These are phyloP conservation scores for Pyxicephalus adspersus DNA, from an alignment of 2,113 vertebrate species.

Conservation along the genomic window DNA sequence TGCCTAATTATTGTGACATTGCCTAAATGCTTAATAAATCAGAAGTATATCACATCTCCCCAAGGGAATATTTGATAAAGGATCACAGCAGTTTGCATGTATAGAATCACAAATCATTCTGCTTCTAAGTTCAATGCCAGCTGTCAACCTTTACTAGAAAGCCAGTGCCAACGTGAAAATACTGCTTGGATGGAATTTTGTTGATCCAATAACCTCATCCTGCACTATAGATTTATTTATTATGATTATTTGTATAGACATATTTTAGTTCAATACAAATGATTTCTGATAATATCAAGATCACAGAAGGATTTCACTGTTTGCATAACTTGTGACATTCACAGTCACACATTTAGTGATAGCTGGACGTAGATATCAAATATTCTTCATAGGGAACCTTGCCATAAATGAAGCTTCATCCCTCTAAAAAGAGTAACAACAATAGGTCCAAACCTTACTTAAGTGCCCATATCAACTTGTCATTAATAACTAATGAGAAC, in stretches of 20 bases:
- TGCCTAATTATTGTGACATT: background rate
- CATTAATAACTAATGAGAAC: background rate
- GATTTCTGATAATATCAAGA: background rate
- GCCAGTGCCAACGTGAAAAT: background rate
- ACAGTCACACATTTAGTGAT: too few species aligned
- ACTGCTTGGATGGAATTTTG: background rate
- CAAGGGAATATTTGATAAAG: background rate
- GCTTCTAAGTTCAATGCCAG: background rate
- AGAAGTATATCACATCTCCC: slow-evolving; percentile 2
- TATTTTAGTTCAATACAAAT: background rate
- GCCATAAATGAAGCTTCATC: too few species aligned
- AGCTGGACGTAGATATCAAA: too few species aligned
- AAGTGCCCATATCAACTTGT: background rate
- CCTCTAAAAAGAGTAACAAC: background rate
- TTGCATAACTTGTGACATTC: background rate
- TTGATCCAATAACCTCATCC: background rate
- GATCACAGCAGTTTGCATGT: background rate
- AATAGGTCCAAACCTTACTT: background rate
- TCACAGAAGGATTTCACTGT: background rate
- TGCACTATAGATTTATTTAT: background rate
- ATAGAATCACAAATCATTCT: background rate
- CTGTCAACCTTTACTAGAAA: background rate
- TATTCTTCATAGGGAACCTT: too few species aligned
- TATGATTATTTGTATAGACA: background rate
- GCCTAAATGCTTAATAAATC: slow-evolving; percentile 5